Evolutionary conservation across 2,113 vertebrate genomes (phyloP).

Genomic region (Xenus cinereus): DNA sequence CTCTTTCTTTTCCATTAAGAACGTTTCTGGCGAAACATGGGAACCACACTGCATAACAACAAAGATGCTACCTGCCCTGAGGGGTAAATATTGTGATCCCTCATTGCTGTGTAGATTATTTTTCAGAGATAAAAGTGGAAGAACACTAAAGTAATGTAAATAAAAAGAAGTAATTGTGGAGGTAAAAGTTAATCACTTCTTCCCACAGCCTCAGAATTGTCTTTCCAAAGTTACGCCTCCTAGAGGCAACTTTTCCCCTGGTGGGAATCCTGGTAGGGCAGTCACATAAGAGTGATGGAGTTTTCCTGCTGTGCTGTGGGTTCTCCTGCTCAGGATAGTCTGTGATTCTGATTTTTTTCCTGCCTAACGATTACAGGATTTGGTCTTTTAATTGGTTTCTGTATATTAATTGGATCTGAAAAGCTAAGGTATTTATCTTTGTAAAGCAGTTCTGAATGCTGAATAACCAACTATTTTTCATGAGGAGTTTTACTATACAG

Average conservation of each 20-base stretch:
- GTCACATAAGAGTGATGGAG: background rate
- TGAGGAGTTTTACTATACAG: background rate
- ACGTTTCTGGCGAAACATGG: background rate
- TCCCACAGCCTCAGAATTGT: background rate
- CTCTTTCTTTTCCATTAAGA: background rate
- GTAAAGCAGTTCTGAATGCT: conserved; percentile 18
- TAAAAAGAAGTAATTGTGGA: background rate
- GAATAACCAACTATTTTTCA: conserved; percentile 52
- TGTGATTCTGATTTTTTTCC: conserved; percentile 19
- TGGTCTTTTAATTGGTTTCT: conserved; percentile 59
- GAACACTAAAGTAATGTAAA: background rate
- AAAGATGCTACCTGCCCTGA: background rate
- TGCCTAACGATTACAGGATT: conserved; percentile 16
- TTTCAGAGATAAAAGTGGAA: background rate
- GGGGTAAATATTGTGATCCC: conserved; percentile 31
- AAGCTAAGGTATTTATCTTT: conserved; percentile 51
- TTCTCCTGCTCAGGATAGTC: background rate
- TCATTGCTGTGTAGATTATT: background rate
- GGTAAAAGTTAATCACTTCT: conserved; percentile 28
- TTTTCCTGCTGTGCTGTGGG: conserved; percentile 23
- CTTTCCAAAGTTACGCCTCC: conserved; percentile 16
- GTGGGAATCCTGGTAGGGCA: background rate
- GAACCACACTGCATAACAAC: background rate
- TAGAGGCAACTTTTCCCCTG: background rate
- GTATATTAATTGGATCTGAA: conserved; percentile 54